Conservation (phyloP, 2,113 vertebrate genomes). For the Bubo bubo region DNA sequence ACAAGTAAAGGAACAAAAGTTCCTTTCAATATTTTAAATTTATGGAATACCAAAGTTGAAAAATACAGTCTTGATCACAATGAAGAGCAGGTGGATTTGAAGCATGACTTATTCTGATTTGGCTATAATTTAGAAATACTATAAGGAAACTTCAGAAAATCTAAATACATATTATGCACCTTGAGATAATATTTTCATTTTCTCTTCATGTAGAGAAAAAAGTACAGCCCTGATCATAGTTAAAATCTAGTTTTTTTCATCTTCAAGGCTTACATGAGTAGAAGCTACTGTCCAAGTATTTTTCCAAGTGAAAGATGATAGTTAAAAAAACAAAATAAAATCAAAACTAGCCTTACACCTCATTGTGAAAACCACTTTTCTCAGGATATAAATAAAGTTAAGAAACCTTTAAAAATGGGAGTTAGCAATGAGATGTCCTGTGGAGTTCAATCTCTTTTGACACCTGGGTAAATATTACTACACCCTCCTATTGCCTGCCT, state of each 20-base stretch:
- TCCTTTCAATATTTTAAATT: neutral
- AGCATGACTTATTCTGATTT: neutral
- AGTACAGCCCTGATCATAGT: neutral
- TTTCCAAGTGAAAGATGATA: neutral
- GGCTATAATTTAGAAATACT: neutral
- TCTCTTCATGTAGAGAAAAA: neutral
- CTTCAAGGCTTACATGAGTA: accelerated
- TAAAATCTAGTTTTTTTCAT: neutral
- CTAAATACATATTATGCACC: neutral
- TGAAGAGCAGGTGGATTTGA: neutral
- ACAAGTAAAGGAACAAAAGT: neutral
- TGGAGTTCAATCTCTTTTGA: neutral
- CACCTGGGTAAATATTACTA: neutral
- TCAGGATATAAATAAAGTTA: neutral
- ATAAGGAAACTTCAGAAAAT: neutral
- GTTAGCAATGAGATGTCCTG: neutral
- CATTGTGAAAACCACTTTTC: neutral
- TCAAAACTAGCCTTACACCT: accelerated
- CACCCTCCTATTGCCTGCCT: neutral
- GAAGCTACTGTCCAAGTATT: neutral
- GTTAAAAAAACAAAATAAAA: neutral
- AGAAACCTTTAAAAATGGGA: neutral
- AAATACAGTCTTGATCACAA: neutral
- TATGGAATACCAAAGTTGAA: neutral
- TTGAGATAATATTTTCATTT: neutral